Evolutionary conservation across 2,888 invertebrate genomes (phyloP), one percentile per base, ranked within the genome.

Genomic region (Calameuta filiformis): DNA sequence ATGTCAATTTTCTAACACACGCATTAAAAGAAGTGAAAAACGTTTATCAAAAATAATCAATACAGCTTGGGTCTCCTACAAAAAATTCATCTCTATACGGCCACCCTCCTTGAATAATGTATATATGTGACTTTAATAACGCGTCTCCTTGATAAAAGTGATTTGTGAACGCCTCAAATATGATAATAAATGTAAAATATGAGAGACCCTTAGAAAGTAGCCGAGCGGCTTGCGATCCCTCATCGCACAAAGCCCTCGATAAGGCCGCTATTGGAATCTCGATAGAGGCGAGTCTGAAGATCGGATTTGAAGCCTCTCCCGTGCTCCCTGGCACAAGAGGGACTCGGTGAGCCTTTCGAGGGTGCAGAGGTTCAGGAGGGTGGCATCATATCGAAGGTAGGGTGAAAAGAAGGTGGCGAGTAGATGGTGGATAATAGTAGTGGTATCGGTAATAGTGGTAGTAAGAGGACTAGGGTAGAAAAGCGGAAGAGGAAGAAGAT

Each of bases 221-320:
- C 84, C 85, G 82, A 85, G 79, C 87, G 85, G 77, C 86, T 87
- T 83, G 87, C 89, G 88, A 91, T 91, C 87, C 89, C 86, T 91
- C 90, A 90, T 90, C 90, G 87, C 84, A 89, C 89, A 91, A 91
- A 91, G 90, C 90, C 90, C 84, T 84, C 87, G 91, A 90, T 90
- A 91, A 90, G 88, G 88, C 87, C 79, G 87, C 88, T 90, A 90
- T 91, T 90, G 90, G 91, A 91, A 90, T 91, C 90, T 90, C 89
- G 90, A 91, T 90, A 86, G 89, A 85, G 85, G 84, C 81, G 83
- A 78, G 79, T 71, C 84, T 83, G 80, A 83, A 85, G 88, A 90
- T 91, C 88, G 89, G 89, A 90, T 90, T 90, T 88, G 87, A 89
- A 86, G 85, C 87, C 84, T 87, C 86, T 88, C 85, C 73, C 73